These are phyloP conservation scores for Cantharis lateralis DNA, from an alignment of 2,888 invertebrate species.

Conservation along the genomic window DNA sequence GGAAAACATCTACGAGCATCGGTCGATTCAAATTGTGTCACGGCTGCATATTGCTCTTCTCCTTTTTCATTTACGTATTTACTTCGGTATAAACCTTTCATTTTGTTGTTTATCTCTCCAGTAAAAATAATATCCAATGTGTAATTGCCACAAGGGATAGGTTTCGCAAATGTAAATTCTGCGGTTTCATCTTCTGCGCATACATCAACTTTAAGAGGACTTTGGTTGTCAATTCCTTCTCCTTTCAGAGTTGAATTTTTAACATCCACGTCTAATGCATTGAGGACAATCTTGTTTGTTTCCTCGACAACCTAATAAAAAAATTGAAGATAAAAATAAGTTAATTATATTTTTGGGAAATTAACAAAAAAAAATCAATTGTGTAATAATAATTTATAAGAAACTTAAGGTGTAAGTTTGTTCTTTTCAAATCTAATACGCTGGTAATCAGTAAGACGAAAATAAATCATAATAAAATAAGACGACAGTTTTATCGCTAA, in stretches of 20 bases:
- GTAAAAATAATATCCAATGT: slow-evolving; percentile 72
- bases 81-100: slow-evolving; percentile 87
- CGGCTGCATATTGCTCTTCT: slow-evolving; percentile 80
- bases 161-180: slow-evolving; percentile 66
- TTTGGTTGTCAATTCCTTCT: slow-evolving; percentile 53
- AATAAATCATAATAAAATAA: not conserved
- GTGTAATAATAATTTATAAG: not conserved
- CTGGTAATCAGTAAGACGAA: not conserved
- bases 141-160: slow-evolving; percentile 62
- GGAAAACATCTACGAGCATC: slow-evolving; percentile 93
- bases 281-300: slow-evolving; percentile 73
- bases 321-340: slow-evolving; percentile 8
- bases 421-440: not conserved
- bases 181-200: slow-evolving; percentile 69
- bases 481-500: not conserved
- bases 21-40: slow-evolving; percentile 90
- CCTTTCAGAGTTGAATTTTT: slow-evolving; percentile 63
- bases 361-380: not conserved
- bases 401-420: not conserved
- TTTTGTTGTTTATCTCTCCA: slow-evolving; percentile 88
- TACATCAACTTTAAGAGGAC: slow-evolving; percentile 49
- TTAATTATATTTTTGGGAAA: not conserved
- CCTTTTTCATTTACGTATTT: slow-evolving; percentile 77
- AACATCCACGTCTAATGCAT: slow-evolving; percentile 76
- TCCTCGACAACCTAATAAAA: slow-evolving; percentile 65